Percentiles rank a stretch among this genome's conserved stretches.
These are phyloP conservation scores for Euphydryas editha DNA, from an alignment of 2,888 invertebrate genomes.

Conservation along the genomic window DNA sequence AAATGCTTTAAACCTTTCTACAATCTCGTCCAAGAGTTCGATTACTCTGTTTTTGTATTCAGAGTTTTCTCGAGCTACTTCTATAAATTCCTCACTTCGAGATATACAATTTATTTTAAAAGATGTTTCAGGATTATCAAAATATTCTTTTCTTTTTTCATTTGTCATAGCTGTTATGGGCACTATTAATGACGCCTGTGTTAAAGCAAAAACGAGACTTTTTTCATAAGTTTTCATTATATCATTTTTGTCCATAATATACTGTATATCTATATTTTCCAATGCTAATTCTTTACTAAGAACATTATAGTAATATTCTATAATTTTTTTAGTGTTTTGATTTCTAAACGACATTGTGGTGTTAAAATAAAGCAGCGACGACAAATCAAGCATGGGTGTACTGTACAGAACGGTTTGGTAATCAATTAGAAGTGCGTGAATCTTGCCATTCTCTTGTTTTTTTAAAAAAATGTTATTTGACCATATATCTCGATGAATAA, in stretches of 20 bases:
- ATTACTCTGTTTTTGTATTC: constrained; percentile 69
- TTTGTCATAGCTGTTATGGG: constrained; percentile 61
- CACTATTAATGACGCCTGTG: constrained; percentile 67
- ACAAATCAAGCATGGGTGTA: constrained; percentile 86
- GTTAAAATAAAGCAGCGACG: constrained; percentile 82
- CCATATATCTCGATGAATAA: constrained; percentile 86
- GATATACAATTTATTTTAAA: constrained; percentile 56
- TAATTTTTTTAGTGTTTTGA: constrained; percentile 66
- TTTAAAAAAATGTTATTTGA: constrained; percentile 84
- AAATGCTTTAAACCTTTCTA: constrained; percentile 66
- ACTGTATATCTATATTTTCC: constrained; percentile 52
- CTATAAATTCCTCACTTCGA: constrained; percentile 64
- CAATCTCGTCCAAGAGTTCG: constrained; percentile 82
- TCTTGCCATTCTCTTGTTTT: constrained; percentile 54
- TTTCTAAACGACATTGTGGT: constrained; percentile 71
- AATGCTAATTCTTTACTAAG: constrained; percentile 69
- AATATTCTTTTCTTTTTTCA: constrained; percentile 56
- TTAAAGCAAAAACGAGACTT: constrained; percentile 64
- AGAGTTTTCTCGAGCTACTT: constrained; percentile 56
- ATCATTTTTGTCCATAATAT: constrained; percentile 51
- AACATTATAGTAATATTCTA: constrained; percentile 81
- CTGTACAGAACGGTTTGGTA: constrained; percentile 87
- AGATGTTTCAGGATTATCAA: constrained; percentile 54
- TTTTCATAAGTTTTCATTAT: constrained; percentile 58
- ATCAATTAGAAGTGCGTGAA: constrained; percentile 85